Conservation (phyloP, 2,113 vertebrate species). For the Aegithalos caudatus region DNA sequence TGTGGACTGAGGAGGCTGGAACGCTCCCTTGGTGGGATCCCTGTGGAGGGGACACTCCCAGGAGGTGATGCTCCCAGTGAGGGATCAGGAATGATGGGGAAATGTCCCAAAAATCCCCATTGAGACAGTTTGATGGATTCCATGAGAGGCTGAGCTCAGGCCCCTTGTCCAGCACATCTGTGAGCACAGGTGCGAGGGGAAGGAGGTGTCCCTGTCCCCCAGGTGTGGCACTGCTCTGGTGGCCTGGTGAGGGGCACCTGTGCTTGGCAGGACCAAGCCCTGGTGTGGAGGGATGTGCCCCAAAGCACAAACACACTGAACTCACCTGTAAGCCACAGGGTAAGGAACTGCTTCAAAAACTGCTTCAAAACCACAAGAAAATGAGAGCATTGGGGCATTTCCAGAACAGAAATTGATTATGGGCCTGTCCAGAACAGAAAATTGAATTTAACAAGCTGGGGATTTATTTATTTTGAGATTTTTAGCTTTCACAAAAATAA, state of each 20-base stretch:
- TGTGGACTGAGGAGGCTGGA: not conserved
- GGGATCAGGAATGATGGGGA: not conserved
- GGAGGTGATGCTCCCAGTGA: not conserved
- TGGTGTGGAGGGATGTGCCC: not conserved
- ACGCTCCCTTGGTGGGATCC: fast-evolving
- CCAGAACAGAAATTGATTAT: fast-evolving
- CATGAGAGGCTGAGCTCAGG: not conserved
- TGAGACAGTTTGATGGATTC: fast-evolving
- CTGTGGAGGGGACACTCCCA: fast-evolving
- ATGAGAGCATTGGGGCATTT: fast-evolving
- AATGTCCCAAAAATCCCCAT: fast-evolving
- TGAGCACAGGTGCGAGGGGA: not conserved
- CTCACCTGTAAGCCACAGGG: not conserved
- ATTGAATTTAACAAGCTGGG: not conserved
- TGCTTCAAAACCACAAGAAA: not conserved
- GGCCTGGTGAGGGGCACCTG: not conserved
- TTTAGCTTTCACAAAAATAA: not conserved
- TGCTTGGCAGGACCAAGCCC: not conserved
- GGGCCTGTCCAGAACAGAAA: not conserved
- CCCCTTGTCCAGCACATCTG: fast-evolving
- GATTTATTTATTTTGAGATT: not conserved
- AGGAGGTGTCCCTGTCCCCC: not conserved
- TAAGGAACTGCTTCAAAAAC: not conserved
- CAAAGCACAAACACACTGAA: not conserved
- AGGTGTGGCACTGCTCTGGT: not conserved